Percentiles rank a stretch among this genome's conserved stretches.
Conservation (phyloP, 1,140 invertebrate genomes). For the Anastrepha ludens region DNA sequence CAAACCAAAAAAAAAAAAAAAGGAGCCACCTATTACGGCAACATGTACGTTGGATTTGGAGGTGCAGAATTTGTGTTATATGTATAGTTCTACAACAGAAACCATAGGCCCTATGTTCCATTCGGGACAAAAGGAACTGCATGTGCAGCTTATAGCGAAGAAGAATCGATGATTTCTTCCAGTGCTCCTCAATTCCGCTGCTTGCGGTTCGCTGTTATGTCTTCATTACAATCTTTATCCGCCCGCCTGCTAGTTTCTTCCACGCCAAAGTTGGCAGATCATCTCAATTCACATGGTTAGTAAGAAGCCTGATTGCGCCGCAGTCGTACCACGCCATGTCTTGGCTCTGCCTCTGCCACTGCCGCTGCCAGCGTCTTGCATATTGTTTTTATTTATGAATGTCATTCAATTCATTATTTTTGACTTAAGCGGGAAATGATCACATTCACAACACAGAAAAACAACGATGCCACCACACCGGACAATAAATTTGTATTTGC, state of each 20-base stretch:
- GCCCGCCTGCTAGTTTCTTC: background rate
- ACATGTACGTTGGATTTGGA: too few relatives aligned
- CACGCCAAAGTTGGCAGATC: background rate
- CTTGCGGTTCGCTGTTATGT: slow-evolving; percentile 41
- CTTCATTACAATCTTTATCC: slow-evolving; percentile 51
- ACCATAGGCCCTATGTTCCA: too few relatives aligned
- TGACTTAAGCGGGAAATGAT: slow-evolving; percentile 55
- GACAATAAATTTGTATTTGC: slow-evolving; percentile 10
- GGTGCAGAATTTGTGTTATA: too few relatives aligned
- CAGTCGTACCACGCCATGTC: background rate
- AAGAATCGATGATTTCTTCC: background rate
- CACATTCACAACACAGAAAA: slow-evolving; percentile 42
- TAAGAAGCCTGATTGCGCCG: background rate
- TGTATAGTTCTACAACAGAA: too few relatives aligned
- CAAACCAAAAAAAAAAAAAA: too few relatives aligned
- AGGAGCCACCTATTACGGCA: too few relatives aligned
- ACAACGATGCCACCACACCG: background rate
- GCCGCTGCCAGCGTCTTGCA: background rate
- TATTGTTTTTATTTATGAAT: slow-evolving; percentile 58
- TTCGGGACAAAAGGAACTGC: too few relatives aligned
- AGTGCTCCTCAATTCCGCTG: background rate
- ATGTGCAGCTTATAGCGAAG: too few relatives aligned
- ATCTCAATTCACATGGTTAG: background rate
- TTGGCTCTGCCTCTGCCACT: background rate
- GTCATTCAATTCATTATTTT: slow-evolving; percentile 59